Conservation (phyloP, 2,888 invertebrate species). For the Noctua janthina region DNA sequence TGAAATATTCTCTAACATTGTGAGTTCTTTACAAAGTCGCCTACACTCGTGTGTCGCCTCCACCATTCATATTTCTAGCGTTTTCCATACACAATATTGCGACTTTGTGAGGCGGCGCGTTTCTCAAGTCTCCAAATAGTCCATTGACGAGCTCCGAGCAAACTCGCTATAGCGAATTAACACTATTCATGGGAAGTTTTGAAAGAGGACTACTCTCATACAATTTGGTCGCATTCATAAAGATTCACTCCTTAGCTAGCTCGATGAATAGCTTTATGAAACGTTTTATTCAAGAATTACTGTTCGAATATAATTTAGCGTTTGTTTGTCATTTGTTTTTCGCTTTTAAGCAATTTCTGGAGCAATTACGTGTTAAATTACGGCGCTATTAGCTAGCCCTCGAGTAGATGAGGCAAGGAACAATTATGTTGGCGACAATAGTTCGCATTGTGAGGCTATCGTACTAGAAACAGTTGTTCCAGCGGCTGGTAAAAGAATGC, state of each 20-base stretch:
- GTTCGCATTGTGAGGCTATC: slow-evolving; percentile 81
- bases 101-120: slow-evolving; percentile 83
- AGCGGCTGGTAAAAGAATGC: slow-evolving; percentile 75
- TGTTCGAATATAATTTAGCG: slow-evolving; percentile 76
- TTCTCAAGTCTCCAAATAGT: slow-evolving; percentile 88
- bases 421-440: slow-evolving; percentile 83
- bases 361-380: slow-evolving; percentile 72
- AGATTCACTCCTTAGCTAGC: slow-evolving; percentile 89
- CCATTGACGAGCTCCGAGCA: slow-evolving; percentile 89
- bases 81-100: slow-evolving; percentile 89
- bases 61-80: slow-evolving; percentile 87
- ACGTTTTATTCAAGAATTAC: slow-evolving; percentile 80
- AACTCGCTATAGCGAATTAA: slow-evolving; percentile 90
- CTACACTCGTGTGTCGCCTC: slow-evolving; percentile 79
- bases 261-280: slow-evolving; percentile 88
- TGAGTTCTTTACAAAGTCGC: slow-evolving; percentile 80
- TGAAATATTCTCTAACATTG: slow-evolving; percentile 63
- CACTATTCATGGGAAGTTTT: slow-evolving; percentile 90
- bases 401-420: slow-evolving; percentile 79
- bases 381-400: slow-evolving; percentile 79
- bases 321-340: slow-evolving; percentile 46
- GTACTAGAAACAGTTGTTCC: slow-evolving; percentile 82
- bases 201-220: slow-evolving; percentile 90
- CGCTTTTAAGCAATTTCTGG: slow-evolving; percentile 39
- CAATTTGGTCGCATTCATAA: slow-evolving; percentile 91